These are phyloP conservation scores for Thalassophryne amazonica DNA, from an alignment of 2,797 vertebrate genomes.

Conservation along the genomic window DNA sequence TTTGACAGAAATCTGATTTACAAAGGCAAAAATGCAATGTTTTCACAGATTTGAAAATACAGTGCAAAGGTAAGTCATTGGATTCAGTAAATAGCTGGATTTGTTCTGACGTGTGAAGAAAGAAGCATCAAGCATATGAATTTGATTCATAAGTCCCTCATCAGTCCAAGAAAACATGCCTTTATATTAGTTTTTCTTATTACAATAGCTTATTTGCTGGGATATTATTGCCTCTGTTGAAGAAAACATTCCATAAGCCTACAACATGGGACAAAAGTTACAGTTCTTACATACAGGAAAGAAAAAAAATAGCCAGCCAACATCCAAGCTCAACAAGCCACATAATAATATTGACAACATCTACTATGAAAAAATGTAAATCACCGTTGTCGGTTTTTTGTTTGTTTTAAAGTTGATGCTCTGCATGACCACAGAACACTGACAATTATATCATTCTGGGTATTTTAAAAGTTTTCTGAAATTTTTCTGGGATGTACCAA, in stretches of 20 bases:
- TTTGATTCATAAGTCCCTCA: slow-evolving; percentile 28
- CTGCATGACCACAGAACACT: too few species aligned
- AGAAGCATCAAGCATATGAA: slow-evolving; percentile 44
- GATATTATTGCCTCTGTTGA: slow-evolving; percentile 49
- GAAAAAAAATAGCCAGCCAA: slow-evolving; percentile 14
- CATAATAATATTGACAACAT: too few species aligned
- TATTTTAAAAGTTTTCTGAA: too few species aligned
- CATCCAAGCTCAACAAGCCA: slow-evolving; percentile 10
- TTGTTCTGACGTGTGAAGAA: slow-evolving; percentile 48
- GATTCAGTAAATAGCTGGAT: slow-evolving; percentile 45
- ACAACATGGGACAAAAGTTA: slow-evolving; percentile 20
- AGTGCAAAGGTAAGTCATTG: slow-evolving; percentile 63
- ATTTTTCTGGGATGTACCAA: too few species aligned
- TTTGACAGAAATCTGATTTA: slow-evolving; percentile 32
- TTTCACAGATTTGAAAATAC: slow-evolving; percentile 68
- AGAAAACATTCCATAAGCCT: slow-evolving; percentile 26
- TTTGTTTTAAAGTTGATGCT: too few species aligned
- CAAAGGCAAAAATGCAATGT: slow-evolving; percentile 40
- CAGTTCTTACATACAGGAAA: slow-evolving; percentile 17
- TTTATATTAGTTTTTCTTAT: slow-evolving; percentile 48
- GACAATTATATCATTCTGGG: too few species aligned
- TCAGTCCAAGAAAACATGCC: slow-evolving; percentile 59
- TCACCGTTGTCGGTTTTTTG: too few species aligned
- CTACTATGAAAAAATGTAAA: too few species aligned
- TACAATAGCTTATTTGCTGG: slow-evolving; percentile 71